These are phyloP conservation scores for Oryzias javanicus DNA, from an alignment of 2,113 vertebrate species.

Conservation along the genomic window DNA sequence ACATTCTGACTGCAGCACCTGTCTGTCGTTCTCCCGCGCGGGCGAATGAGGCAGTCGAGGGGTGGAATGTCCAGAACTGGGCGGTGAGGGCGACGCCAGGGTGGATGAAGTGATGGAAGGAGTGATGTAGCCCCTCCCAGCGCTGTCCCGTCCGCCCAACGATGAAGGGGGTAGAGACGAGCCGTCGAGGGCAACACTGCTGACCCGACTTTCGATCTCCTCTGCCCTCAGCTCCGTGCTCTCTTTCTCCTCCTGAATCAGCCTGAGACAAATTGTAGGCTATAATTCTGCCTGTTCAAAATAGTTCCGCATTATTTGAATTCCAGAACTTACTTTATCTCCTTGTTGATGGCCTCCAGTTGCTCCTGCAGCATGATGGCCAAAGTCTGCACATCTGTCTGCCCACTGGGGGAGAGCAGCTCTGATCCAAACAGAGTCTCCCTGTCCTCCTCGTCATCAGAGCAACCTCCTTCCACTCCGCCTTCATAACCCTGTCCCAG, in stretches of 20 bases:
- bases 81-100: conserved; percentile 87
- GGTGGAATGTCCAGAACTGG: conserved; percentile 90
- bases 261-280: conserved; percentile 56
- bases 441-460: conserved; percentile 87
- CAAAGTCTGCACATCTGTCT: conserved; percentile 91
- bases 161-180: conserved; percentile 79
- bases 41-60: conserved; percentile 88
- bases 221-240: conserved; percentile 89
- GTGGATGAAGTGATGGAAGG: conserved; percentile 90
- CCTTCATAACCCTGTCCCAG: conserved; percentile 82
- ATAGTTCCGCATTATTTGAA: neutral
- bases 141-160: conserved; percentile 70
- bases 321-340: conserved; percentile 83
- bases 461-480: conserved; percentile 80
- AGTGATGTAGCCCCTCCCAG: conserved; percentile 83
- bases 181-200: conserved; percentile 84
- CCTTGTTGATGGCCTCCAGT: conserved; percentile 93
- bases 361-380: conserved; percentile 95
- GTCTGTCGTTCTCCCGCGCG: conserved; percentile 83
- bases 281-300: neutral
- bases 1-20: conserved; percentile 54
- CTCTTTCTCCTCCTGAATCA: conserved; percentile 94
- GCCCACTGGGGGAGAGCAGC: conserved; percentile 88
- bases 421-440: conserved; percentile 87
- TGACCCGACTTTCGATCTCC: conserved; percentile 89